phyloP scores from a whole-genome alignment of 2,797 vertebrate species.

The Cossypha heuglini region DNA sequence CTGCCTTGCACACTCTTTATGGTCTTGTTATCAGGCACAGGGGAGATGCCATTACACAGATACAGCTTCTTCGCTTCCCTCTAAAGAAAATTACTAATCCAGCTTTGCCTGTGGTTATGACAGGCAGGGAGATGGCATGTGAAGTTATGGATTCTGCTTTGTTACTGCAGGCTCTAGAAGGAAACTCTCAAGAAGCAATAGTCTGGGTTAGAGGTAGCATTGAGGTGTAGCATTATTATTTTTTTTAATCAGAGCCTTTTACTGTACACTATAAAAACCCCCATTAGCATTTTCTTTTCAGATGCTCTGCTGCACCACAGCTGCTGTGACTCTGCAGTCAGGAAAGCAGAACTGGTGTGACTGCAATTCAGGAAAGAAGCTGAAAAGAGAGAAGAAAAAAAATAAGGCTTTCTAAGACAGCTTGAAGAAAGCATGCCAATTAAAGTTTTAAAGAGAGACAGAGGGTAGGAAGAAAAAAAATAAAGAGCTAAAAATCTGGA shows the following conservation, averaged over 20 bases:
- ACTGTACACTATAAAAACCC: constrained; percentile 36
- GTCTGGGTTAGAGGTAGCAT: neutral
- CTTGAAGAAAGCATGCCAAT: constrained; percentile 67
- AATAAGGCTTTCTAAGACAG: constrained; percentile 60
- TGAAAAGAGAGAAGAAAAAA: constrained; percentile 63
- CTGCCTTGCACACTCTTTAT: neutral
- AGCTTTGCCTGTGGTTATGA: neutral
- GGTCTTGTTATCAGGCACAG: neutral
- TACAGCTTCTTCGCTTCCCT: neutral
- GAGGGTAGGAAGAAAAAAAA: constrained; percentile 14
- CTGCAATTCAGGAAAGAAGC: constrained; percentile 67
- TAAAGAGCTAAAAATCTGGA: constrained; percentile 34
- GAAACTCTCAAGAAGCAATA: neutral
- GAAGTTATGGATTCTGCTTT: neutral
- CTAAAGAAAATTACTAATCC: neutral
- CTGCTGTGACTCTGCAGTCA: constrained; percentile 72
- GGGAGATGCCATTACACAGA: neutral
- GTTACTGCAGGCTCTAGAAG: neutral
- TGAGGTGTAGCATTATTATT: constrained; percentile 14
- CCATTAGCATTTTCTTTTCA: constrained; percentile 78
- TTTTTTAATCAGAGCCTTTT: constrained; percentile 52
- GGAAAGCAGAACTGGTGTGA: constrained; percentile 63
- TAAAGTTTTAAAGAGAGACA: constrained; percentile 55
- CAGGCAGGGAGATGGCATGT: neutral
- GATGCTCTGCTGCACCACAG: constrained; percentile 68